phyloP scores from a whole-genome alignment of 2,797 vertebrate species.

The Molothrus aeneus region DNA sequence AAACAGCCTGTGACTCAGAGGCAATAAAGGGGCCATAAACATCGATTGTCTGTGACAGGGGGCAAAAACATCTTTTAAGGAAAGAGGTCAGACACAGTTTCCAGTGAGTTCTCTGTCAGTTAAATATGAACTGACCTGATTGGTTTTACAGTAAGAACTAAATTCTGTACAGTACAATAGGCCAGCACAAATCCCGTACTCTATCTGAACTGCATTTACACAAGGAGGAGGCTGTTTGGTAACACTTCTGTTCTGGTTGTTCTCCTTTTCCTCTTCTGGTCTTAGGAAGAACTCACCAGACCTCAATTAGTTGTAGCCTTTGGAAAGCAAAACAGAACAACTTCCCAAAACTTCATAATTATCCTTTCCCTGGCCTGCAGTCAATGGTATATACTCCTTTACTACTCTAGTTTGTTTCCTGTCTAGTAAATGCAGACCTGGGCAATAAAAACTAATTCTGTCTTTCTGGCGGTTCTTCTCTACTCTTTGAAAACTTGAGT shows the following conservation, averaged over 20 bases:
- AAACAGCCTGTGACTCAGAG: neutral
- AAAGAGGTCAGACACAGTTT: neutral
- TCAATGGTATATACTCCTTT: neutral
- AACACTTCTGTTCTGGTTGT: neutral
- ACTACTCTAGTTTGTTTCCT: neutral
- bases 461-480: neutral
- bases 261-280: neutral
- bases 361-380: neutral
- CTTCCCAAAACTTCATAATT: neutral
- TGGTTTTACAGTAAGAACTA: neutral
- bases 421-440: neutral
- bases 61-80: slow-evolving; percentile 25
- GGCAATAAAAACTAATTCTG: neutral
- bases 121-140: slow-evolving; percentile 13
- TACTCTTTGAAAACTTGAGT: neutral
- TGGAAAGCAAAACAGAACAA: neutral
- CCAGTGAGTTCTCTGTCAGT: neutral
- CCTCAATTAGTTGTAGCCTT: neutral
- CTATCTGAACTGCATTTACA: neutral
- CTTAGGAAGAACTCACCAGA: neutral
- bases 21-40: slow-evolving; percentile 42
- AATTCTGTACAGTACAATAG: neutral
- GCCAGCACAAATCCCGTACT: neutral
- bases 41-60: slow-evolving; percentile 10
- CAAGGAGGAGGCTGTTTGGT: neutral